A percentile compares a stretch with the other conserved stretches of the same genome.
These are phyloP conservation scores for Cryptomyrus ogoouensis DNA, from an alignment of 2,113 vertebrate genomes.

Conservation along the genomic window DNA sequence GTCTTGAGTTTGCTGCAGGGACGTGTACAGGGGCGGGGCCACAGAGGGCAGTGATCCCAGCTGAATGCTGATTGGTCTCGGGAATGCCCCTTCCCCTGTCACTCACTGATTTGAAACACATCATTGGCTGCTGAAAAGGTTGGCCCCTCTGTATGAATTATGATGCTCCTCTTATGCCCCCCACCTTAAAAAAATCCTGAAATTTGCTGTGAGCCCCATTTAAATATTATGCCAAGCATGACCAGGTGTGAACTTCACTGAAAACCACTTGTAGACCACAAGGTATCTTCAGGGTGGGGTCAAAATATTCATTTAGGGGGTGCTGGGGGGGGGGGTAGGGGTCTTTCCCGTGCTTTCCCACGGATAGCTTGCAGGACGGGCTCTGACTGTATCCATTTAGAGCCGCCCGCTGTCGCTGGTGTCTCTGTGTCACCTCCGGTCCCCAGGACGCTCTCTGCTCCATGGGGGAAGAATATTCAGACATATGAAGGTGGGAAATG, in stretches of 20 bases:
- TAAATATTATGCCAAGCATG: neutral
- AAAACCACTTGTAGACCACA: neutral
- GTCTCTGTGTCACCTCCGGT: neutral
- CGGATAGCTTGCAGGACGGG: neutral
- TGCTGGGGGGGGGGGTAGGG: neutral
- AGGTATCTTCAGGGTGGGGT: neutral
- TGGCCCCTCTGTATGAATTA: neutral
- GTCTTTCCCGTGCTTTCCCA: neutral
- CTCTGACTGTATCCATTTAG: neutral
- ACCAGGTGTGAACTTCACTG: neutral
- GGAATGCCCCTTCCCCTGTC: neutral
- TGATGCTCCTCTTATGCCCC: neutral
- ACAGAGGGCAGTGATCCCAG: neutral
- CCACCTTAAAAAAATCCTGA: neutral
- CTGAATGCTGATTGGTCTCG: neutral
- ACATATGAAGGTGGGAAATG: neutral
- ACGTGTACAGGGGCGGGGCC: neutral
- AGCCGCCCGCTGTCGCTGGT: neutral
- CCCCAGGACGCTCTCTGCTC: neutral
- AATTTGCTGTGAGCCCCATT: neutral
- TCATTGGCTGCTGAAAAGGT: neutral
- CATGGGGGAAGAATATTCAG: neutral
- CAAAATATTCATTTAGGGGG: neutral
- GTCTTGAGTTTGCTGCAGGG: neutral
- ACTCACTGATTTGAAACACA: neutral